Evolutionary conservation across 2,113 vertebrate species (phyloP).

Genomic region (Gavialis gangeticus): DNA sequence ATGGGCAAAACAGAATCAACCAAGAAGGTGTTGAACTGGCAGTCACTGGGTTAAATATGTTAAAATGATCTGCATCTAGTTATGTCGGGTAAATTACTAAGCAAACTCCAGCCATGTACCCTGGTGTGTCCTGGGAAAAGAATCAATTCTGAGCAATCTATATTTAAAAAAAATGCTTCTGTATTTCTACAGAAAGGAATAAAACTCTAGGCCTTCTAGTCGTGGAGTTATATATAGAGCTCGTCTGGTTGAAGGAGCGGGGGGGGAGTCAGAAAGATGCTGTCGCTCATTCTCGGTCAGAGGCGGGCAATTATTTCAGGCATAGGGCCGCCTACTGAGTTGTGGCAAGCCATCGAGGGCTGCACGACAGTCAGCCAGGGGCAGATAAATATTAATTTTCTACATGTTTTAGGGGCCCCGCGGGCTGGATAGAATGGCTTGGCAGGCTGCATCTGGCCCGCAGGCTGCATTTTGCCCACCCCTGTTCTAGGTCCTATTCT

Average conservation of each 20-base stretch:
- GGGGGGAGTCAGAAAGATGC: too few species aligned
- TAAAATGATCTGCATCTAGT: not conserved
- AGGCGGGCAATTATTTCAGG: too few species aligned
- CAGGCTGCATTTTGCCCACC: too few species aligned
- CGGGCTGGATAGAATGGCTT: too few species aligned
- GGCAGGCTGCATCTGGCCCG: too few species aligned
- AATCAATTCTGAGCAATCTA: not conserved
- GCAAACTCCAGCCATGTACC: fast-evolving
- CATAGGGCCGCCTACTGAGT: too few species aligned
- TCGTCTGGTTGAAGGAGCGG: not conserved
- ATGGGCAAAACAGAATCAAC: fast-evolving
- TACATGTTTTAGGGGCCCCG: too few species aligned
- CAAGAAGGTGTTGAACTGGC: fast-evolving
- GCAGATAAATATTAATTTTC: too few species aligned
- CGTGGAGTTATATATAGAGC: not conserved
- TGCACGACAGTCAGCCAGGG: too few species aligned
- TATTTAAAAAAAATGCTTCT: not conserved
- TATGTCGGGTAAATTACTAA: fast-evolving
- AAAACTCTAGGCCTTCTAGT: not conserved
- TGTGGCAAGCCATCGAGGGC: too few species aligned
- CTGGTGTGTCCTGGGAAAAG: not conserved
- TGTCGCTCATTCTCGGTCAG: too few species aligned
- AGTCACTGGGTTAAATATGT: fast-evolving
- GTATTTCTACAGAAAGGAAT: fast-evolving
- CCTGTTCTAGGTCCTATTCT: too few species aligned